phyloP scores from a whole-genome alignment of 2,888 invertebrate genomes.

The Eupeodes luniger region DNA sequence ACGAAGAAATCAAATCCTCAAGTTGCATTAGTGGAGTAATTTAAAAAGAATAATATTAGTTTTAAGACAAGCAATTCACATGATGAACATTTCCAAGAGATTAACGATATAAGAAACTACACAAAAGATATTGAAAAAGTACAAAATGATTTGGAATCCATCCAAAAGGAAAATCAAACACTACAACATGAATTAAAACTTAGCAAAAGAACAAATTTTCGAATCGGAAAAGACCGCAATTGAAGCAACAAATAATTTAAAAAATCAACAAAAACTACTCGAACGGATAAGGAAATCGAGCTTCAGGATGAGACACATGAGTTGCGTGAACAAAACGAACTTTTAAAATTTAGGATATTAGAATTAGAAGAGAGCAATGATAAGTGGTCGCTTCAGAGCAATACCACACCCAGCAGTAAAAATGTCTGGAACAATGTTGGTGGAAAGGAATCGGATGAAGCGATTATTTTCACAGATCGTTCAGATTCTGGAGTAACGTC shows the following conservation, averaged over 20 bases:
- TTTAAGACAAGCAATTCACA: too few relatives aligned
- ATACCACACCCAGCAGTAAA: constrained; percentile 79
- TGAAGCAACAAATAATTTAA: constrained; percentile 82
- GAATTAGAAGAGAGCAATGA: constrained; percentile 89
- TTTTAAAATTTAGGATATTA: constrained; percentile 91
- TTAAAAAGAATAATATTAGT: too few relatives aligned
- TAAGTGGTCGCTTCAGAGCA: constrained; percentile 82
- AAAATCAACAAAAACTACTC: constrained; percentile 81
- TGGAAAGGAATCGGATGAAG: constrained; percentile 75
- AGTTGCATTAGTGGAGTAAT: too few relatives aligned
- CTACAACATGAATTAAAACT: constrained; percentile 84
- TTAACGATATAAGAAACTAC: constrained; percentile 81
- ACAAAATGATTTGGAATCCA: constrained; percentile 83
- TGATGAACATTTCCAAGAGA: too few relatives aligned
- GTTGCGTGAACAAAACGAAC: constrained; percentile 91
- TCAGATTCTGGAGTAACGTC: constrained; percentile 80
- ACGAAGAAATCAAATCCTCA: too few relatives aligned
- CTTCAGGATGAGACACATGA: constrained; percentile 89
- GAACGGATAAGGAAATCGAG: constrained; percentile 85
- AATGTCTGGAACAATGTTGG: constrained; percentile 80
- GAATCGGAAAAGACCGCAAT: constrained; percentile 85
- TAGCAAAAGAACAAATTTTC: constrained; percentile 85
- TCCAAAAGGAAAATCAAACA: constrained; percentile 84
- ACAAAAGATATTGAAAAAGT: constrained; percentile 82
- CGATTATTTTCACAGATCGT: constrained; percentile 77